Base-by-base conservation (phyloP, 2,113 vertebrate genomes). In the Arvicanthis niloticus region DNA sequence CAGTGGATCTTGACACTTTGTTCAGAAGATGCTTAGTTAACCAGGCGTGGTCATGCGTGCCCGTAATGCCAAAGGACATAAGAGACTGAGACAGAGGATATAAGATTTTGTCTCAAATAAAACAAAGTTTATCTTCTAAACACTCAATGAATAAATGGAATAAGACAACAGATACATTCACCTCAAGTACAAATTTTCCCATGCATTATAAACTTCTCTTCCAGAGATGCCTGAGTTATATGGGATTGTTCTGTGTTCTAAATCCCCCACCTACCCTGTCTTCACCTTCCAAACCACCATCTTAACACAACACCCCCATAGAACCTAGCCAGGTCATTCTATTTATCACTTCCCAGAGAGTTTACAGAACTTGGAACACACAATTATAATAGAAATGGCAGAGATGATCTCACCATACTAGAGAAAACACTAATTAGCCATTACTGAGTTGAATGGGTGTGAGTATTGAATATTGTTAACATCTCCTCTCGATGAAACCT, bases 191-290 rank as follows among this genome's bases (percentile, higher is more conserved):
- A 97, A 81, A 34, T 40, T 78, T 75, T 56, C 75, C 37, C 56
- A 60, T 31, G 19, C 3, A 51, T 85, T 62, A 17, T 42, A 17
- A 62, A 84, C 24, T 91, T 21, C 68, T 75, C 65, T 92, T 81
- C 1, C 5, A 84, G 58, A 82, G 84, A 89, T 73, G 65, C 86
- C 62, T 78, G n/a, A 93, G 42, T 93, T 90, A 40, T 62, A 78
- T 85, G 67, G 21, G 19, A 82, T 82, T 94, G 58, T 51, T 82
- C 89, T 80, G 29, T 51, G n/a, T 29, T 85, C 91, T 95, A 60
- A 88, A 81, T 95, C 93, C 84, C 80, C 80, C 34, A 31, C 19
- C n/a, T 37, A 40, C 67, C 37, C 67, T 92, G 31, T 45, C 34
- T 70, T 16, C 4, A 11, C 40, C 16, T 88, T 78, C 56, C 40